phyloP scores from a whole-genome alignment of 2,888 invertebrate species.

The Eupithecia subumbrata region DNA sequence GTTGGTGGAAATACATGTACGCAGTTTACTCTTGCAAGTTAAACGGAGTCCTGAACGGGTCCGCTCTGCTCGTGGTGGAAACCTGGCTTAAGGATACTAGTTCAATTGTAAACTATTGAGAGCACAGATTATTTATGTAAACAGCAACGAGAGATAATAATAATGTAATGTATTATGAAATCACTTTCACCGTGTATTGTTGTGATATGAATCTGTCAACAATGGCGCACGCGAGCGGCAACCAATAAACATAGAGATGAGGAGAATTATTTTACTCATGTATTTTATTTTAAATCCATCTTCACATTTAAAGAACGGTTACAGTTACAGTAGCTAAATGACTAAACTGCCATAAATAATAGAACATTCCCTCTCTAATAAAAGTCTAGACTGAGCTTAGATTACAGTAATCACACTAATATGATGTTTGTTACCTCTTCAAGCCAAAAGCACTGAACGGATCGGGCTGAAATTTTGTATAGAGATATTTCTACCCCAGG shows the following conservation, averaged over 20 bases:
- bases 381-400: neutral
- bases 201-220: slow-evolving; percentile 27
- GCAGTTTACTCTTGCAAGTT: too few species aligned
- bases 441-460: neutral
- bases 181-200: slow-evolving; percentile 40
- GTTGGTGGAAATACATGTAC: too few species aligned
- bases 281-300: slow-evolving; percentile 15
- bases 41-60: too few species aligned
- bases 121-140: neutral
- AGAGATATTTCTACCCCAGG: too few species aligned
- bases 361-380: neutral
- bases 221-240: slow-evolving; percentile 21
- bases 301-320: neutral
- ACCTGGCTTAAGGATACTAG: neutral
- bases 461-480: too few species aligned
- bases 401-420: neutral
- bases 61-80: too few species aligned
- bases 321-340: neutral
- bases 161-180: slow-evolving; percentile 27
- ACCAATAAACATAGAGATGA: slow-evolving; percentile 37
- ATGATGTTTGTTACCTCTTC: neutral
- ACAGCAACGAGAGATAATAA: slow-evolving; percentile 2
- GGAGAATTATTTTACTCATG: neutral
- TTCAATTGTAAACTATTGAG: neutral
- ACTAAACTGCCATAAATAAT: neutral